Conservation (phyloP, 1,140 invertebrate genomes). For the Drosophila athabasca region DNA sequence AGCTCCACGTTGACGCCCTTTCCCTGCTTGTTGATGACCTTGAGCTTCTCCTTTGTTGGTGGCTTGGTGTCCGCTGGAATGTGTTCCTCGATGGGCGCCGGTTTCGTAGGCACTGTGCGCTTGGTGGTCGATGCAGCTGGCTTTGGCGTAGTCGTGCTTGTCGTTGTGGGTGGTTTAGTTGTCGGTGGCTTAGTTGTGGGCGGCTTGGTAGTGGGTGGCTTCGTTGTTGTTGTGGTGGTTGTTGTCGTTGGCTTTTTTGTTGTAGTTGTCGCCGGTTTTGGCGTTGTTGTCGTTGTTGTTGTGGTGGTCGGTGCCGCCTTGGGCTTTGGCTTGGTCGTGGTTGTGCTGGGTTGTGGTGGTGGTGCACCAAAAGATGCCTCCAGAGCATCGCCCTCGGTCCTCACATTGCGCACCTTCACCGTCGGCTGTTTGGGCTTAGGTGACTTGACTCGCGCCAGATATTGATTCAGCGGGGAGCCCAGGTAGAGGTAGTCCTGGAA, state of each 20-base stretch:
- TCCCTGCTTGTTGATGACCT: slow-evolving; percentile 86
- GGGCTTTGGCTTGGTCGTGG: slow-evolving; percentile 46
- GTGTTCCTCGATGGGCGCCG: slow-evolving; percentile 85
- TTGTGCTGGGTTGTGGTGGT: slow-evolving; percentile 35
- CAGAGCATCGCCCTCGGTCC: slow-evolving; percentile 70
- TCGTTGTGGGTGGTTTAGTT: slow-evolving; percentile 48
- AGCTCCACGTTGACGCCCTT: slow-evolving; percentile 83
- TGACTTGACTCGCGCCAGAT: slow-evolving; percentile 86
- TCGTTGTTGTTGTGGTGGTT: slow-evolving; percentile 62
- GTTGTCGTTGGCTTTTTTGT: slow-evolving; percentile 34
- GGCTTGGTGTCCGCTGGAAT: slow-evolving; percentile 85
- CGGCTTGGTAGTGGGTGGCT: slow-evolving; percentile 53
- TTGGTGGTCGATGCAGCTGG: slow-evolving; percentile 62
- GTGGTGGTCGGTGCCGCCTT: slow-evolving; percentile 42
- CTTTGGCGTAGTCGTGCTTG: slow-evolving; percentile 49
- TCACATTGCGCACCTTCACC: slow-evolving; percentile 76
- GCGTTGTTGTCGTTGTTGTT: slow-evolving; percentile 40
- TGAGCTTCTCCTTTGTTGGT: slow-evolving; percentile 85
- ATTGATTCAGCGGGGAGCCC: slow-evolving; percentile 89
- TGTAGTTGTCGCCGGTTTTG: slow-evolving; percentile 36
- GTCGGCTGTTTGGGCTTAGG: slow-evolving; percentile 84
- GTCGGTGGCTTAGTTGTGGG: slow-evolving; percentile 46
- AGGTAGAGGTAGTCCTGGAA: slow-evolving; percentile 85
- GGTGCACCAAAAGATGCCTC: slow-evolving; percentile 65
- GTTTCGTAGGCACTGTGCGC: slow-evolving; percentile 71